phyloP scores from a whole-genome alignment of 2,797 vertebrate species.

The Myripristis murdjan region DNA sequence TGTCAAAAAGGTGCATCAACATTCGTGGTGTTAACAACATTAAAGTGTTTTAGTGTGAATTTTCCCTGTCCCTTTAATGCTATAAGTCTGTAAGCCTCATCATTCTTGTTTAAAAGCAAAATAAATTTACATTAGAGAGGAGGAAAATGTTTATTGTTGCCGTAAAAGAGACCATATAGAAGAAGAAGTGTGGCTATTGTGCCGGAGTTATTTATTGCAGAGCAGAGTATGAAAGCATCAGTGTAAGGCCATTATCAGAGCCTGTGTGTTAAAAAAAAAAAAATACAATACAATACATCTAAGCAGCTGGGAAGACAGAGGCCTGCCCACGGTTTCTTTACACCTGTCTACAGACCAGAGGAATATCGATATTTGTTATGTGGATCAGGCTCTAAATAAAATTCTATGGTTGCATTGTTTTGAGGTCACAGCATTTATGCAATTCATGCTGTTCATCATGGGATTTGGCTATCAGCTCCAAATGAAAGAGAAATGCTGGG shows the following conservation, averaged over 20 bases:
- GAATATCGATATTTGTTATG: slow-evolving; percentile 6
- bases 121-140: background rate
- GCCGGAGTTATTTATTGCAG: background rate
- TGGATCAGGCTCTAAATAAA: slow-evolving; percentile 1
- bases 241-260: background rate
- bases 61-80: no score
- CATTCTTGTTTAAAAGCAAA: background rate
- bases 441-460: slow-evolving; percentile 49
- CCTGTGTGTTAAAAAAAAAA: no score
- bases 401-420: slow-evolving; percentile 5
- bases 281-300: no score
- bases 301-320: background rate
- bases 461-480: slow-evolving; percentile 19
- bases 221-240: background rate
- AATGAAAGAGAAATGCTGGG: slow-evolving; percentile 26
- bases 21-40: background rate
- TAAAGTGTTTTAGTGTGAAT: no score
- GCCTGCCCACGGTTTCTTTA: background rate
- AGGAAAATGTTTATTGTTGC: background rate
- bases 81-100: background rate
- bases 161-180: background rate
- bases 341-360: background rate
- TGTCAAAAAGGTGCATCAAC: slow-evolving; percentile 18
- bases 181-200: background rate
- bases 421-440: slow-evolving; percentile 17